phyloP scores from a whole-genome alignment of 1,140 invertebrate genomes.

The Prorops nasuta region DNA sequence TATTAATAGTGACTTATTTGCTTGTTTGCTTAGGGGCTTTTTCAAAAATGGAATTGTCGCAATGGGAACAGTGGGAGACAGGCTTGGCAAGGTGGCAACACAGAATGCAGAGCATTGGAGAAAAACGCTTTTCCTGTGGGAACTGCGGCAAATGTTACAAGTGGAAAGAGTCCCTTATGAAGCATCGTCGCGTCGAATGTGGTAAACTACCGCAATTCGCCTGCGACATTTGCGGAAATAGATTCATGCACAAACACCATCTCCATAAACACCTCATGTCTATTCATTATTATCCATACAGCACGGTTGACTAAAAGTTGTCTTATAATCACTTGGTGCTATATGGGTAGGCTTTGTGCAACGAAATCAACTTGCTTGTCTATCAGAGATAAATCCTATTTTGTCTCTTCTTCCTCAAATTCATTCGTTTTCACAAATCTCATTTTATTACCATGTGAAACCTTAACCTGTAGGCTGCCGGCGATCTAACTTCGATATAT shows the following conservation, averaged over 20 bases:
- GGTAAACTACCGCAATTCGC: slow-evolving; percentile 48
- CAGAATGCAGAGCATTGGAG: no score
- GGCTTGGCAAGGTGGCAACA: no score
- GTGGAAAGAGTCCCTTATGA: slow-evolving; percentile 59
- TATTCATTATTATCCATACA: slow-evolving; percentile 27
- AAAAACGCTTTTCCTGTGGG: slow-evolving; percentile 48
- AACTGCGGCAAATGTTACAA: slow-evolving; percentile 63
- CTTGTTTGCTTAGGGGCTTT: no score
- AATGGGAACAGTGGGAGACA: no score
- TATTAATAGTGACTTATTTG: no score
- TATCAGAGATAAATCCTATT: no score
- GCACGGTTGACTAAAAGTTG: background rate
- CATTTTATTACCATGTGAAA: no score
- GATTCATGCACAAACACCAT: slow-evolving; percentile 51
- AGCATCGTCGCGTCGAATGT: slow-evolving; percentile 49
- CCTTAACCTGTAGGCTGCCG: no score
- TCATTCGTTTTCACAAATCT: no score
- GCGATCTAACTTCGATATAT: no score
- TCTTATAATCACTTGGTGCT: background rate
- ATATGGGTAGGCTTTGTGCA: background rate
- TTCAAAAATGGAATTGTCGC: no score
- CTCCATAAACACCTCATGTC: slow-evolving; percentile 40
- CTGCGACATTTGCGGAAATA: slow-evolving; percentile 49
- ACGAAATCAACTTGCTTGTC: slow-evolving; percentile 3
- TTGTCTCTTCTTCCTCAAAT: no score